Base-by-base conservation (phyloP, 2,797 vertebrate species). In the Oophaga sylvatica region DNA sequence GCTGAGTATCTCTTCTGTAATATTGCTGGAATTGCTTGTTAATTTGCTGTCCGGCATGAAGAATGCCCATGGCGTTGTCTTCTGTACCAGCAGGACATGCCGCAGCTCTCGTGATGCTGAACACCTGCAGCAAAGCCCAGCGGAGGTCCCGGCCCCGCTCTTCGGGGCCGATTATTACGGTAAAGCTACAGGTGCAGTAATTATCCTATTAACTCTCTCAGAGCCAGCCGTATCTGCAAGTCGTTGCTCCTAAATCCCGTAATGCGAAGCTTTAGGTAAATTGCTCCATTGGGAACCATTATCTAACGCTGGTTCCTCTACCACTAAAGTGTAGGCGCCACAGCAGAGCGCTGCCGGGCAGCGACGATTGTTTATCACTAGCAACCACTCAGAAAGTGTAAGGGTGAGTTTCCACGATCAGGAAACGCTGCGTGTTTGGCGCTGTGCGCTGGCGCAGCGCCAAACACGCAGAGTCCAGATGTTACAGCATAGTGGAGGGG, bases 71-170 rank as follows among this genome's bases (percentile, higher is more conserved):
- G 29, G 20, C 1, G 22, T 41, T 22, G 20, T 12, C 31, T 29
- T 59, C 29, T 19, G 2, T 73, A n/a, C 31, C 26, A 15, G 35
- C 15, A 63, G 79, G 71, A 15, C 77, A 70, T 77, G 12, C 80
- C 56, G 68, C 70, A 59, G 26, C 26, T 11, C 84, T 83, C 19
- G 35, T 22, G 29, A 35, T 56, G 41, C 77, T 78, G 20, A 70
- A 84, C 81, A 88, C 80, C 87, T 88, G 77, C 67, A 56, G 22
- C 9, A 84, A 79, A 63, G n/a, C 81, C 75, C 82, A 80, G 76
- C 8, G 57, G 76, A 56, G 76, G 22, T 26, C 35, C 29, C 8
- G 11, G 57, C 20, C 26, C 56, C 10, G 22, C 17, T 80, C 78
- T 35, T n/a, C 15, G 1, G 57, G 87, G 83, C 20, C 4, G n/a